These are phyloP conservation scores for Callipepla squamata DNA, from an alignment of 2,113 vertebrate species.

Conservation along the genomic window DNA sequence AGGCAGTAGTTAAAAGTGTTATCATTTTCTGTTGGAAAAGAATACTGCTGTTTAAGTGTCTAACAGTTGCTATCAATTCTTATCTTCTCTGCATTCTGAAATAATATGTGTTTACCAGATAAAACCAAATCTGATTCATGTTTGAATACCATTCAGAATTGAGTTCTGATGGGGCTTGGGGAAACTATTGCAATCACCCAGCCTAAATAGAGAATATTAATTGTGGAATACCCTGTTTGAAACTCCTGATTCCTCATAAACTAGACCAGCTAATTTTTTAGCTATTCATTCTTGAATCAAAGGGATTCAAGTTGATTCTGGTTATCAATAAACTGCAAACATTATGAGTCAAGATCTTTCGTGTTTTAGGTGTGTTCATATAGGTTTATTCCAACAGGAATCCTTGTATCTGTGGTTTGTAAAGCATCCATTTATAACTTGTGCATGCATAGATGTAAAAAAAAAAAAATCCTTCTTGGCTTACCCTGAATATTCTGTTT, in stretches of 20 bases:
- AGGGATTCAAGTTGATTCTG: background rate
- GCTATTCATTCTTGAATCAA: background rate
- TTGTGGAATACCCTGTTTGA: background rate
- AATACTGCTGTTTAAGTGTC: background rate
- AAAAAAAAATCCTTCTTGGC: background rate
- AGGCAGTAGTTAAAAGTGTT: background rate
- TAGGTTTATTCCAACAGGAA: background rate
- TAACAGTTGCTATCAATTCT: background rate
- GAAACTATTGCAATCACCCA: background rate
- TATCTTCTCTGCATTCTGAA: background rate
- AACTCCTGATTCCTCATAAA: background rate
- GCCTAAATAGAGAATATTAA: background rate
- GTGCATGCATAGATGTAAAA: background rate
- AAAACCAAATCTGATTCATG: background rate
- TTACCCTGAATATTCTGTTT: background rate
- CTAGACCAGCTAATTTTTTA: background rate
- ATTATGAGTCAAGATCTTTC: background rate
- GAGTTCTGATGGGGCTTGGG: background rate
- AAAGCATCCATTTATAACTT: background rate
- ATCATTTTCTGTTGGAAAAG: background rate
- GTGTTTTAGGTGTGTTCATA: background rate
- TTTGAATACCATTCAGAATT: background rate
- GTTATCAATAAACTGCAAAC: fast-evolving
- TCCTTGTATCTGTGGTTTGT: background rate
- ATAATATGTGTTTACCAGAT: background rate